These are phyloP conservation scores for Clivina fossor DNA, from an alignment of 2,888 invertebrate species.

Conservation along the genomic window DNA sequence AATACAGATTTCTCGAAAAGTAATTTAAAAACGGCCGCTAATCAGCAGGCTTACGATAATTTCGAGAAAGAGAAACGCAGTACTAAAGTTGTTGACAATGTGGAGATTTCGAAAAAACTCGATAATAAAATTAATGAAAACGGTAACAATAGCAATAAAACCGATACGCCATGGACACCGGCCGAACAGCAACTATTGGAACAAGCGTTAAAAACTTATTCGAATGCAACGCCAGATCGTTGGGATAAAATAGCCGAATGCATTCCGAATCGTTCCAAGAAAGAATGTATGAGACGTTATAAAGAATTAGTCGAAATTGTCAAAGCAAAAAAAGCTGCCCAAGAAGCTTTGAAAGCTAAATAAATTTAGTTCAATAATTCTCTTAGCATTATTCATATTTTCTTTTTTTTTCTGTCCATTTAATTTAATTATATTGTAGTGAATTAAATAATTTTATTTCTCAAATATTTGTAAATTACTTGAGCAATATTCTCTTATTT, in stretches of 20 bases:
- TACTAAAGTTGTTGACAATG: constrained; percentile 64
- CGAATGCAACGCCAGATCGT: constrained; percentile 81
- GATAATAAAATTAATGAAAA: constrained; percentile 49
- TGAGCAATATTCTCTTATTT: no score
- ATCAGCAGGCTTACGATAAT: constrained; percentile 87
- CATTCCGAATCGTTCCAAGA: constrained; percentile 88
- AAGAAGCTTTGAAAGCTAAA: constrained; percentile 58
- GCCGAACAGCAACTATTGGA: constrained; percentile 95
- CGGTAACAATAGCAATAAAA: constrained; percentile 41
- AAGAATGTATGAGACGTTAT: constrained; percentile 96
- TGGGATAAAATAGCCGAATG: constrained; percentile 96
- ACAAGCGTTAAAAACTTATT: constrained; percentile 94
- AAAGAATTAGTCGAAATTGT: constrained; percentile 97
- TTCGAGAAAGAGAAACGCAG: constrained; percentile 84
- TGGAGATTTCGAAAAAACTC: constrained; percentile 70
- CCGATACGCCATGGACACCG: constrained; percentile 78
- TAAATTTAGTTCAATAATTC: constrained; percentile 37
- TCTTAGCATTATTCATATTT: no score
- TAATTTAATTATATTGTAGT: no score
- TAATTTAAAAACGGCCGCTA: constrained; percentile 82
- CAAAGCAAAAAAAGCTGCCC: constrained; percentile 88
- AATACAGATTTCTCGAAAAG: constrained; percentile 84
- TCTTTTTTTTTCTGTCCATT: no score
- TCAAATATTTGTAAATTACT: no score
- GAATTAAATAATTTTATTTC: no score